Percentiles rank a stretch among this genome's conserved stretches.
Evolutionary conservation across 2,888 invertebrate genomes (phyloP).

Genomic region (Hymenopus coronatus): DNA sequence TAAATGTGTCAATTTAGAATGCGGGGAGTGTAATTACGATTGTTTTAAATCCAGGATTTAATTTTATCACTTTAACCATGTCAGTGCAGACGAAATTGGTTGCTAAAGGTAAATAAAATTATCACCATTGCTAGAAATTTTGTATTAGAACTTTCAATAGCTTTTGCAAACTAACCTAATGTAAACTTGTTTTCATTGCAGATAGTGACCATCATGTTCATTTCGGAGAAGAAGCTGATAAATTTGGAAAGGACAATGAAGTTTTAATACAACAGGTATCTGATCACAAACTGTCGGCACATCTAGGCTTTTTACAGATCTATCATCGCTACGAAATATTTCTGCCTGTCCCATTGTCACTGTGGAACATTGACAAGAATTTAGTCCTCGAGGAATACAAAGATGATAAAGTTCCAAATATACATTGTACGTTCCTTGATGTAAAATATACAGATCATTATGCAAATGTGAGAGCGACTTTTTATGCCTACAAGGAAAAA

Average conservation of each 20-base stretch:
- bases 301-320: constrained; percentile 46
- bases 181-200: neutral
- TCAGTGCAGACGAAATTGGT: neutral
- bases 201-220: constrained; percentile 32
- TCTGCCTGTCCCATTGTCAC: neutral
- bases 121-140: neutral
- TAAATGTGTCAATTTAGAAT: neutral
- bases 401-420: constrained; percentile 23
- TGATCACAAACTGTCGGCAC: constrained; percentile 40
- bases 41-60: no score
- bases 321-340: constrained; percentile 41
- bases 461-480: constrained; percentile 27
- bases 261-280: constrained; percentile 40
- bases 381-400: neutral
- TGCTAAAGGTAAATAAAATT: neutral
- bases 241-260: constrained; percentile 35
- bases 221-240: constrained; percentile 32
- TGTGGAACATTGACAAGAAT: neutral
- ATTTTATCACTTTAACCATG: neutral
- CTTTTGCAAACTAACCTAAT: neutral
- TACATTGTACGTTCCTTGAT: constrained; percentile 24
- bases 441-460: constrained; percentile 2
- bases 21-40: no score
- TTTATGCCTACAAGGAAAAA: constrained; percentile 34
- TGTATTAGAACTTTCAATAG: neutral